Base-by-base conservation (phyloP, 2,113 vertebrate genomes). In the Meleagris gallopavo region DNA sequence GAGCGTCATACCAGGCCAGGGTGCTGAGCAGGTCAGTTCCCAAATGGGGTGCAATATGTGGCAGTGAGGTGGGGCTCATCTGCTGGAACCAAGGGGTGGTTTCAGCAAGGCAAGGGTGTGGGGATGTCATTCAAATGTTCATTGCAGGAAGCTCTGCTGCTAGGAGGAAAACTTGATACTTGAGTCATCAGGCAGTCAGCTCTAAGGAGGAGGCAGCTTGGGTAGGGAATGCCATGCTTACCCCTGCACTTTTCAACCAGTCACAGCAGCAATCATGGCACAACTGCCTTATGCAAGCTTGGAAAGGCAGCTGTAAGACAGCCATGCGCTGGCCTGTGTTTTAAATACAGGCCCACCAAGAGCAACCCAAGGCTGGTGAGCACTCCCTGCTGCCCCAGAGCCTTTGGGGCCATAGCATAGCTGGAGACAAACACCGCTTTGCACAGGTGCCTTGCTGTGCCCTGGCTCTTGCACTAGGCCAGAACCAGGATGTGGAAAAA, bases 281-380 rank as follows among this genome's bases (percentile, higher is more conserved):
- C 0, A 27, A 0, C 0, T 17, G 27, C 55, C 34, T 92, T 70
- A 62, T 5, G 50, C 24, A 78, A 78, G 52, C 9, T 0, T 10
- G 38, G 41, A 54, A 86, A 76, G n/a, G 50, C 0, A 14, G 1
- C 71, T 50, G 73, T 6, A 18, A 58, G 74, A 45, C 66, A 57
- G 79, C 46, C 3, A 0, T 66, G 69, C 20, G 45, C 27, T 30
- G n/a, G 22, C 5, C 57, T 64, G 6, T 16, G 1, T 54, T 43
- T 48, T n/a, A 86, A 79, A 62, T 8, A 36, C 2, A 54, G 41
- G n/a, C 61, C 52, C 43, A 46, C 32, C 9, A 24, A 85, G 85
- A 77, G 36, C 30, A 82, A 32, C 38, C 34, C 0, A 0, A 45
- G 50, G 8, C 50, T 13, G 55, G 30, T 80, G 52, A 69, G 34